Conservation (phyloP, 2,797 vertebrate species). For the Sebastes vulpes region DNA sequence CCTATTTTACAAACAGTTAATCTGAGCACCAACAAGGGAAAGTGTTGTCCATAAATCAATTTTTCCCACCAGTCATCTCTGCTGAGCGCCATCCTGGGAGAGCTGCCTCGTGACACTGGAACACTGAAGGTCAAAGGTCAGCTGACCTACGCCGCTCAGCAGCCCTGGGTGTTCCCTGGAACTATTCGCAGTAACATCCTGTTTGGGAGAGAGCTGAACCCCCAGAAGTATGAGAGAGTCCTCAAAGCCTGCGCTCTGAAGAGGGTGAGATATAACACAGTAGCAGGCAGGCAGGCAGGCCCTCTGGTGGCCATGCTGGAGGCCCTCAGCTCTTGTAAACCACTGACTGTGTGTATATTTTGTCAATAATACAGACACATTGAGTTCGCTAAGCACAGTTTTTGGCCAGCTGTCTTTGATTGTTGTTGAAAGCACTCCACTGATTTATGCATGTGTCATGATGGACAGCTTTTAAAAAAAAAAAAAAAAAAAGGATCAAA, state of each 20-base stretch:
- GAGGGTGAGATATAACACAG: conserved; percentile 82
- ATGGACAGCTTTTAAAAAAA: too few relatives aligned
- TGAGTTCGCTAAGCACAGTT: background rate
- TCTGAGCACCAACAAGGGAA: background rate
- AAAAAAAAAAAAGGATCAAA: too few relatives aligned
- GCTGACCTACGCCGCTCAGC: conserved; percentile 93
- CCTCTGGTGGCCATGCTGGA: background rate
- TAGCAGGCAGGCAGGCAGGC: background rate
- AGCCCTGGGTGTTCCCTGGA: conserved; percentile 96
- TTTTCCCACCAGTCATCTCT: conserved; percentile 89
- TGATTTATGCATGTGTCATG: too few relatives aligned
- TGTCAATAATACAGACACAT: background rate
- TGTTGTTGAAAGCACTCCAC: too few relatives aligned
- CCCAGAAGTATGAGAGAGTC: conserved; percentile 90
- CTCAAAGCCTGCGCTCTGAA: conserved; percentile 92
- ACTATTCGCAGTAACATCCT: conserved; percentile 95
- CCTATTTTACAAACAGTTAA: background rate
- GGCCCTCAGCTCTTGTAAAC: background rate
- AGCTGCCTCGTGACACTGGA: conserved; percentile 87
- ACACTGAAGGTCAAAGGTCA: conserved; percentile 85
- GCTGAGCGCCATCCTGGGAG: conserved; percentile 90
- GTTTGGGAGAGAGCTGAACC: conserved; percentile 91
- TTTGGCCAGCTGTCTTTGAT: background rate
- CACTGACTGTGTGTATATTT: background rate
- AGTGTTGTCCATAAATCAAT: background rate